Conservation (phyloP, 2,113 vertebrate species). For the Phalacrocorax aristotelis region DNA sequence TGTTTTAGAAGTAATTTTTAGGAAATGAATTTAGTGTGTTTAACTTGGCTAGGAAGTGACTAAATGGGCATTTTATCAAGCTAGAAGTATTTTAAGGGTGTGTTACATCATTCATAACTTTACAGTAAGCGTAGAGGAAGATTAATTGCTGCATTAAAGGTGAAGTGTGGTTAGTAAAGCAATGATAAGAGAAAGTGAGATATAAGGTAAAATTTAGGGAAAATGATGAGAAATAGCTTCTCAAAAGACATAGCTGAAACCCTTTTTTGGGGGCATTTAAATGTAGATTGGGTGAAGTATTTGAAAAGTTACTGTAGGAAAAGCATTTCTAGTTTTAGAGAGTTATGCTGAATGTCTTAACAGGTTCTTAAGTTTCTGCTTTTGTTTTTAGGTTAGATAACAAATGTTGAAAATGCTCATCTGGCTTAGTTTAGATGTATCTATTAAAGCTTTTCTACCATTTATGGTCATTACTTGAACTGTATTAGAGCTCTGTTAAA, state of each 20-base stretch:
- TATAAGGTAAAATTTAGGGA: background rate
- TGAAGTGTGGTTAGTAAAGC: background rate
- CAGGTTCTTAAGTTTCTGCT: background rate
- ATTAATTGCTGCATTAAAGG: background rate
- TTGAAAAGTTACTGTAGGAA: background rate
- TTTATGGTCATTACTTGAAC: background rate
- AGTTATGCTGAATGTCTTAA: background rate
- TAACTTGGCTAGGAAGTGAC: background rate
- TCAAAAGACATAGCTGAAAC: background rate
- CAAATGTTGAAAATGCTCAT: background rate
- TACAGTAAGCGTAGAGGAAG: background rate
- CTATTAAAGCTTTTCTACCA: background rate
- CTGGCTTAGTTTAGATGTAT: background rate
- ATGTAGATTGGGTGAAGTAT: background rate
- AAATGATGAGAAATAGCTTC: background rate
- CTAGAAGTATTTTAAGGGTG: background rate
- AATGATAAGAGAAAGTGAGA: background rate
- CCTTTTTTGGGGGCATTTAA: no score
- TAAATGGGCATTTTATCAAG: background rate
- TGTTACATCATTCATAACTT: background rate
- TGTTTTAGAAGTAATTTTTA: background rate
- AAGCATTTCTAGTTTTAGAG: background rate
- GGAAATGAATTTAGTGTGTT: background rate
- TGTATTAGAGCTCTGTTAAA: background rate
- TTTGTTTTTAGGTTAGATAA: background rate